A percentile compares a stretch with the other conserved stretches of the same genome.
phyloP scores from a whole-genome alignment of 2,797 vertebrate genomes.

The Alectoris magna region DNA sequence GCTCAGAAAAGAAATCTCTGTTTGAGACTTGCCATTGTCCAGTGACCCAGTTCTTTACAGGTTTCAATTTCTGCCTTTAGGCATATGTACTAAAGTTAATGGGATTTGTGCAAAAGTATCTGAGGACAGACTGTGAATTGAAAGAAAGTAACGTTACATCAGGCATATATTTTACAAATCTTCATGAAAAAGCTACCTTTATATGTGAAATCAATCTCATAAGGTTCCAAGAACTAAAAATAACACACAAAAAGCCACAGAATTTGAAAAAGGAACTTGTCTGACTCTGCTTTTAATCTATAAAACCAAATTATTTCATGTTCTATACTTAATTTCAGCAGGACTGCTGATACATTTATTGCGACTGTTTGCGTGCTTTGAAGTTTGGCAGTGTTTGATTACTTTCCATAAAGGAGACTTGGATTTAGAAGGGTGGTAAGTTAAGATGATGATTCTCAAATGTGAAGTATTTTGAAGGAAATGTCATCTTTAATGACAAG shows the following conservation, averaged over 20 bases:
- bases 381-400: background rate
- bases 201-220: background rate
- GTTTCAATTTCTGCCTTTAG: conserved; percentile 43
- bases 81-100: conserved; percentile 20
- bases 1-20: conserved; percentile 8
- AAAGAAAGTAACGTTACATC: background rate
- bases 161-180: background rate
- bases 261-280: background rate
- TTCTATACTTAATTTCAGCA: background rate
- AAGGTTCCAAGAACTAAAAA: background rate
- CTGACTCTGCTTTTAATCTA: background rate
- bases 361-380: background rate
- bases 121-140: background rate
- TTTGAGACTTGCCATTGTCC: conserved; percentile 27
- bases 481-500: background rate
- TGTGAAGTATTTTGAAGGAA: background rate
- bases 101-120: conserved; percentile 21
- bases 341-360: background rate
- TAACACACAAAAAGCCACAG: background rate
- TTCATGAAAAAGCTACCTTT: background rate
- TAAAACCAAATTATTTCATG: background rate
- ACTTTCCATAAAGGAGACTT: background rate
- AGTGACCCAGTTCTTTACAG: conserved; percentile 40
- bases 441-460: background rate
- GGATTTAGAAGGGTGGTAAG: background rate